A percentile compares a stretch with the other conserved stretches of the same genome.
Evolutionary conservation across 2,888 invertebrate species (phyloP).

Genomic region (Trissolcus brochymenae): DNA sequence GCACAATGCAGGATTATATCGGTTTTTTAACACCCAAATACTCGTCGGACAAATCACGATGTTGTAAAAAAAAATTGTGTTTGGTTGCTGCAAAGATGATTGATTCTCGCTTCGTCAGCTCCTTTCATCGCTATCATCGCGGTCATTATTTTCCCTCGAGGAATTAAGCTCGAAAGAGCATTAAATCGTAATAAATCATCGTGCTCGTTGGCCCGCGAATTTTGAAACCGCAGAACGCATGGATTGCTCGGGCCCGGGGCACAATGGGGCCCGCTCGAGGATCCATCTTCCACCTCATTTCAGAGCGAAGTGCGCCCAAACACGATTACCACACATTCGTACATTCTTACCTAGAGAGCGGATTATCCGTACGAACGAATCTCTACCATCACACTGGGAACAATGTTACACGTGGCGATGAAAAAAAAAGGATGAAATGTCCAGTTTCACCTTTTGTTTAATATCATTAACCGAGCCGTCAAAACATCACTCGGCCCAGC

Average conservation of each 20-base stretch:
- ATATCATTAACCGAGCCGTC: slow-evolving; percentile 33
- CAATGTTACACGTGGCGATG: slow-evolving; percentile 24
- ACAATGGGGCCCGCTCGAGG: slow-evolving; percentile 60
- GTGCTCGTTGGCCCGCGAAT: slow-evolving; percentile 53
- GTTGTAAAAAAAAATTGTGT: slow-evolving; percentile 21
- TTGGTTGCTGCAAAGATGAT: slow-evolving; percentile 32
- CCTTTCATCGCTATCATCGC: slow-evolving; percentile 46
- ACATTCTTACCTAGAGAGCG: slow-evolving; percentile 55
- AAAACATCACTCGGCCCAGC: slow-evolving; percentile 30
- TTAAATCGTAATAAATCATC: slow-evolving; percentile 52
- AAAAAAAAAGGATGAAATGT: neutral
- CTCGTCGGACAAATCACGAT: slow-evolving; percentile 17
- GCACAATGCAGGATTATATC: slow-evolving; percentile 31
- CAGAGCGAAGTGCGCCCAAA: slow-evolving; percentile 70
- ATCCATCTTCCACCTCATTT: slow-evolving; percentile 75
- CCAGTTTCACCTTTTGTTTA: slow-evolving; percentile 18
- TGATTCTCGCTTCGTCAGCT: slow-evolving; percentile 49
- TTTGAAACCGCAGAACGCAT: slow-evolving; percentile 62
- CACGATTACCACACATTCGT: slow-evolving; percentile 69
- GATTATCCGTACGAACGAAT: slow-evolving; percentile 72
- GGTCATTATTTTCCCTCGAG: slow-evolving; percentile 47
- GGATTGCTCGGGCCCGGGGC: slow-evolving; percentile 55
- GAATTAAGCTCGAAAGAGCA: slow-evolving; percentile 57
- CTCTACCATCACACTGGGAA: slow-evolving; percentile 60
- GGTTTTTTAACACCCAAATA: slow-evolving; percentile 39